phyloP scores from a whole-genome alignment of 2,888 invertebrate genomes.

The Augochlorella aurata region DNA sequence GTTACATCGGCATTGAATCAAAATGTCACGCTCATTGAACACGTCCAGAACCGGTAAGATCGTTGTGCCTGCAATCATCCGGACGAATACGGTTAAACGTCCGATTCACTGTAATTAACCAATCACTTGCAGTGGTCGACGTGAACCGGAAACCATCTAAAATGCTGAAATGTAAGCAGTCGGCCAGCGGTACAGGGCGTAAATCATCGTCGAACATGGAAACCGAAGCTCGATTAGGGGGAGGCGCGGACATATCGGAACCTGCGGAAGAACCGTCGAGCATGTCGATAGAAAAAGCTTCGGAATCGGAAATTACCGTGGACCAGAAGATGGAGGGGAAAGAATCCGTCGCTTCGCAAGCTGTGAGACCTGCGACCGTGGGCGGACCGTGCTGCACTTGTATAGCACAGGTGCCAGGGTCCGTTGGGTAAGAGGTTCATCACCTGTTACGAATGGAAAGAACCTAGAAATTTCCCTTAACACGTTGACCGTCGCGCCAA shows the following conservation, averaged over 20 bases:
- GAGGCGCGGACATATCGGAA: constrained; percentile 58
- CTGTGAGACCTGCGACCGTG: background rate
- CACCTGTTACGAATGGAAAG: background rate
- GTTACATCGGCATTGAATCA: constrained; percentile 21
- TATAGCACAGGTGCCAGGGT: constrained; percentile 26
- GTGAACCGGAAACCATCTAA: constrained; percentile 37
- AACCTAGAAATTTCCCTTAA: background rate
- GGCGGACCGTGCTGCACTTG: constrained; percentile 59
- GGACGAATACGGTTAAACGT: background rate
- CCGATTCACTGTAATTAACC: constrained; percentile 8
- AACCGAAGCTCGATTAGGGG: constrained; percentile 48
- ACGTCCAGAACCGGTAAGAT: constrained; percentile 44
- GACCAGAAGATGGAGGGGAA: background rate
- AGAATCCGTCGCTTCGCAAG: background rate
- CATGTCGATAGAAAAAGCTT: background rate
- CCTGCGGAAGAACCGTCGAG: background rate
- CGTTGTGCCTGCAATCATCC: background rate
- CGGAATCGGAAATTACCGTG: background rate
- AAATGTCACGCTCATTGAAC: constrained; percentile 50
- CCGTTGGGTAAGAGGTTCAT: constrained; percentile 48
- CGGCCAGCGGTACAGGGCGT: constrained; percentile 8
- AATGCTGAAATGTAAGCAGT: constrained; percentile 28
- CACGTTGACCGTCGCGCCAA: too few relatives aligned
- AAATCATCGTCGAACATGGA: constrained; percentile 29
- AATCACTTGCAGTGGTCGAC: constrained; percentile 37